phyloP scores from a whole-genome alignment of 2,797 vertebrate species.

The Chaenodraco wilsoni region DNA sequence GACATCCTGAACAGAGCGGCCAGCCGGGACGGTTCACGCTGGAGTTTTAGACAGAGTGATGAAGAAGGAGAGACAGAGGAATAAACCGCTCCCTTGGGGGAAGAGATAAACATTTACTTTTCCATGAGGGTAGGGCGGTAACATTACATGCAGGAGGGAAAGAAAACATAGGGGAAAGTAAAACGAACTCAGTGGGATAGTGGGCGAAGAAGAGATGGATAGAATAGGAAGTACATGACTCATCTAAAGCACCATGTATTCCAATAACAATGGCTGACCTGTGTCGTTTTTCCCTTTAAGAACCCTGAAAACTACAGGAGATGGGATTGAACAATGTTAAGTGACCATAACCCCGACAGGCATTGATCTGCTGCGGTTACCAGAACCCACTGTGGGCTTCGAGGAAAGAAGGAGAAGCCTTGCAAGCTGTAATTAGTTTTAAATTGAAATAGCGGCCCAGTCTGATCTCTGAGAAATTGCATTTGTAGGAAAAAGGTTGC shows the following conservation, averaged over 20 bases:
- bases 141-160: conserved; percentile 36
- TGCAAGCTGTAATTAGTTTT: conserved; percentile 4
- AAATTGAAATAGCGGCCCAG: conserved; percentile 1
- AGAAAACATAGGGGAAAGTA: conserved; percentile 21
- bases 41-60: conserved; percentile 66
- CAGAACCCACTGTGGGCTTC: not conserved
- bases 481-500: not conserved
- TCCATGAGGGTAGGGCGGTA: conserved; percentile 58
- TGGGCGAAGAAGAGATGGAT: conserved; percentile 10
- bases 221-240: conserved; percentile 34
- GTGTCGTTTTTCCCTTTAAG: not conserved
- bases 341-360: conserved; percentile 27
- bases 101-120: conserved; percentile 80
- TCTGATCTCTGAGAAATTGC: not conserved
- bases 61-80: conserved; percentile 50
- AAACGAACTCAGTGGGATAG: conserved; percentile 19
- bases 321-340: conserved; percentile 23
- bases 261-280: conserved; percentile 24
- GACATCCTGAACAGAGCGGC: conserved; percentile 22
- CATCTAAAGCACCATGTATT: conserved; percentile 32
- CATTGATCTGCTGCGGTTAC: conserved; percentile 20
- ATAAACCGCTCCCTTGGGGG: conserved; percentile 61
- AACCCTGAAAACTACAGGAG: conserved; percentile 18
- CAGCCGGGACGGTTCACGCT: conserved; percentile 70
- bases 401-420: not conserved